Percentiles rank a stretch among this genome's conserved stretches.
phyloP scores from a whole-genome alignment of 1,140 invertebrate genomes.

The Asbolus verrucosus region DNA sequence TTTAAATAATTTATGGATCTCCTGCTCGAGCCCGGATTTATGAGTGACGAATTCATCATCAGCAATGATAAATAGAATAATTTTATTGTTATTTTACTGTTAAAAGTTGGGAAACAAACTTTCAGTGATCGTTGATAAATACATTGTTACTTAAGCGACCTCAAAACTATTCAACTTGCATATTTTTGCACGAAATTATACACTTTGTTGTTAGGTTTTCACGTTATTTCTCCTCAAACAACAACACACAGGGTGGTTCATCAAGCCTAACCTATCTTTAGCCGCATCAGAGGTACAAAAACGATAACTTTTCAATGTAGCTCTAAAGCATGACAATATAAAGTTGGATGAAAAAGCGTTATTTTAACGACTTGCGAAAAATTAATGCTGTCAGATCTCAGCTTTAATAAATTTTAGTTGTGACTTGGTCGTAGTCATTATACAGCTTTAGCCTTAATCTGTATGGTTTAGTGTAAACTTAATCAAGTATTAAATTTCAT shows the following conservation, averaged over 20 bases:
- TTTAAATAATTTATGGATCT: constrained; percentile 7
- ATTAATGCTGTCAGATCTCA: no score
- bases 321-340: no score
- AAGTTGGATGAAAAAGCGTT: no score
- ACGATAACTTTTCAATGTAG: no score
- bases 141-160: constrained; percentile 5
- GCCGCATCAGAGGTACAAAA: no score
- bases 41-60: constrained; percentile 1
- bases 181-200: constrained; percentile 24
- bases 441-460: neutral
- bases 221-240: neutral
- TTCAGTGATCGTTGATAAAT: neutral
- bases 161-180: constrained; percentile 25
- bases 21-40: neutral
- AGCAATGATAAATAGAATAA: neutral
- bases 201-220: constrained; percentile 16
- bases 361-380: no score
- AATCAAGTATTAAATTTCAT: neutral
- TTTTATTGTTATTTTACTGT: neutral
- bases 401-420: neutral
- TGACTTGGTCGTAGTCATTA: no score
- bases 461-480: neutral
- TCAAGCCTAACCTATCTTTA: no score
- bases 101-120: neutral
- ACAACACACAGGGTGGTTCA: no score